Evolutionary conservation across 2,797 vertebrate genomes (phyloP).

Genomic region (Bradypodion pumilum): DNA sequence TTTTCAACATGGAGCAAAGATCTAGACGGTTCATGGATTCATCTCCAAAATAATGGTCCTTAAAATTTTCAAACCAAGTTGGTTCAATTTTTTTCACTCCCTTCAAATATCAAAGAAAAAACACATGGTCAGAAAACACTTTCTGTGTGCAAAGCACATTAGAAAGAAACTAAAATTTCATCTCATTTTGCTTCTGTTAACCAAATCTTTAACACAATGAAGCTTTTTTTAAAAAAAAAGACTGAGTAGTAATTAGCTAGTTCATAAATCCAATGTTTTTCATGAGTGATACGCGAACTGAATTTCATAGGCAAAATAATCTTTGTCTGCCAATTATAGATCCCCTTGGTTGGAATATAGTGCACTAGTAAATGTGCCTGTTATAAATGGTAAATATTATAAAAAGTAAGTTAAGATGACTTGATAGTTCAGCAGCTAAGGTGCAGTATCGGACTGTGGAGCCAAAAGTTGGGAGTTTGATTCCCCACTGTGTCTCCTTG

Average conservation of each 20-base stretch:
- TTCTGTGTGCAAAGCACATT: not conserved
- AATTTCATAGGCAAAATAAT: not conserved
- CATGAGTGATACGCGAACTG: not conserved
- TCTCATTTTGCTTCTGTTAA: not conserved
- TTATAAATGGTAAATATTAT: not conserved
- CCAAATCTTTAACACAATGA: not conserved
- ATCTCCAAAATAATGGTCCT: conserved; percentile 85
- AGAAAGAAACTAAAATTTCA: conserved; percentile 4
- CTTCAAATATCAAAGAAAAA: conserved; percentile 74
- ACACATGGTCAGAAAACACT: not conserved
- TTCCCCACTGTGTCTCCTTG: too few relatives aligned
- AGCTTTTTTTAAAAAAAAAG: too few relatives aligned
- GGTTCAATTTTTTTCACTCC: conserved; percentile 90
- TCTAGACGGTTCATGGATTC: conserved; percentile 86
- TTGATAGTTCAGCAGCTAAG: too few relatives aligned
- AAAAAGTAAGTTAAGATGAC: too few relatives aligned
- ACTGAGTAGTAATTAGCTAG: not conserved
- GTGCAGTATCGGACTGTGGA: too few relatives aligned
- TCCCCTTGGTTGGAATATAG: not conserved
- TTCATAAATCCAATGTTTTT: not conserved
- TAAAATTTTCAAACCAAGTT: conserved; percentile 82
- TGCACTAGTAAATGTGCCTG: too few relatives aligned
- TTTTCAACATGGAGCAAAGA: conserved; percentile 97
- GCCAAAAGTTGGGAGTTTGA: too few relatives aligned
- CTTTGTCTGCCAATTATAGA: not conserved